Evolutionary conservation across 2,113 vertebrate species (phyloP).

Genomic region (Paraplagusia blochii): DNA sequence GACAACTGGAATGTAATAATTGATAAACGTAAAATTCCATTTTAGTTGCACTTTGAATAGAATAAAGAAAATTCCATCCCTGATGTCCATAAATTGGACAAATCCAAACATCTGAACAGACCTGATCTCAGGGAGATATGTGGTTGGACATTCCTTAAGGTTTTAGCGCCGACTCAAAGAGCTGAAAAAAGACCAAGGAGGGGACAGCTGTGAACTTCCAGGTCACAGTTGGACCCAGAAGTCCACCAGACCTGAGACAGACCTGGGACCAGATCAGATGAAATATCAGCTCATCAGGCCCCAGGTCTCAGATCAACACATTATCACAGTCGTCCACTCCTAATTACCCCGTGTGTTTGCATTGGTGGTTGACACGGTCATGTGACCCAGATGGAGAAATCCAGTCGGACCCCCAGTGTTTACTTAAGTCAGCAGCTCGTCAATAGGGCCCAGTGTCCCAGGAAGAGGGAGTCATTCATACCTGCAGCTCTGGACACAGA

Average conservation of each 20-base stretch:
- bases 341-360: constrained; percentile 80
- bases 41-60: not conserved
- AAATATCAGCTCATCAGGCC: constrained; percentile 32
- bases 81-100: not conserved
- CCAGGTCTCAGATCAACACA: constrained; percentile 4
- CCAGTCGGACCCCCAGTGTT: constrained; percentile 79
- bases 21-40: no score
- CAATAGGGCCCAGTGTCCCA: constrained; percentile 83
- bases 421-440: constrained; percentile 84
- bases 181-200: constrained; percentile 34
- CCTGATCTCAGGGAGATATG: constrained; percentile 21
- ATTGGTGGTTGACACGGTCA: constrained; percentile 77
- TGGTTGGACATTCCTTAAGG: constrained; percentile 49
- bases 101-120: not conserved
- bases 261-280: constrained; percentile 15
- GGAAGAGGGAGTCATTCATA: constrained; percentile 86
- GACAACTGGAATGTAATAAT: no score
- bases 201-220: constrained; percentile 13
- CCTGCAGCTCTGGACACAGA: constrained; percentile 35
- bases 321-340: constrained; percentile 70
- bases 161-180: constrained; percentile 71
- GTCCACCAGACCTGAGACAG: no score
- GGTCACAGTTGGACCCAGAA: no score
- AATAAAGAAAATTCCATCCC: not conserved
- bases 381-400: constrained; percentile 84